Conservation (phyloP, 1,140 invertebrate species). For the Rhagoletis zephyria region DNA sequence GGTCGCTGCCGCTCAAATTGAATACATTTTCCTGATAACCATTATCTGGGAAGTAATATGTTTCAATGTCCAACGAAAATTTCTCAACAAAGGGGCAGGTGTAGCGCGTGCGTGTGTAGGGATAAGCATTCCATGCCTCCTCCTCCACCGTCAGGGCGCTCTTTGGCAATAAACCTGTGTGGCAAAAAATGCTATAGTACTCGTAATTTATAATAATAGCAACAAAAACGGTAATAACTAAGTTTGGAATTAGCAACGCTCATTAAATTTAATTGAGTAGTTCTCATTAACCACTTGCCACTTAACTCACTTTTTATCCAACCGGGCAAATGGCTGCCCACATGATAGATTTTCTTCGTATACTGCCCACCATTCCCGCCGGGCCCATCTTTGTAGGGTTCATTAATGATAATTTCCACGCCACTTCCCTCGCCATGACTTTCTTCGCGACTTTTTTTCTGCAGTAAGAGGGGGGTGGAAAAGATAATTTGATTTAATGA, state of each 20-base stretch:
- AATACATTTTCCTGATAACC: slow-evolving; percentile 98
- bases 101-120: slow-evolving; percentile 97
- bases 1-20: slow-evolving; percentile 86
- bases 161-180: slow-evolving; percentile 89
- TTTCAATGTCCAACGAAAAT: slow-evolving; percentile 98
- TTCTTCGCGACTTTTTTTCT: slow-evolving; percentile 98
- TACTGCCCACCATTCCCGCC: slow-evolving; percentile 91
- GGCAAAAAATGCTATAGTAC: background rate
- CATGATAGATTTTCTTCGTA: slow-evolving; percentile 98
- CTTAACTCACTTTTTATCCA: slow-evolving; percentile 77
- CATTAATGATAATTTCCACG: slow-evolving; percentile 97
- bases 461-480: slow-evolving; percentile 46
- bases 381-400: slow-evolving; percentile 96
- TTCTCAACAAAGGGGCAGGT: slow-evolving; percentile 99
- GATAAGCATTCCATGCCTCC: slow-evolving; percentile 99
- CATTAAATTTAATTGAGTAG: slow-evolving; percentile 22
- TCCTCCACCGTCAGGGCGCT: slow-evolving; percentile 96
- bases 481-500: background rate
- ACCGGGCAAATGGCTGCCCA: slow-evolving; percentile 96
- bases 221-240: background rate
- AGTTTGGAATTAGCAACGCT: background rate
- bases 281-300: slow-evolving; percentile 29
- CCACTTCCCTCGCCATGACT: slow-evolving; percentile 97
- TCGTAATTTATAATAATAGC: background rate
- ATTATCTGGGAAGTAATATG: slow-evolving; percentile 94